A percentile compares a stretch with the other conserved stretches of the same genome.
Evolutionary conservation across 2,797 vertebrate genomes (phyloP).

Genomic region (Enteromius viviparus): DNA sequence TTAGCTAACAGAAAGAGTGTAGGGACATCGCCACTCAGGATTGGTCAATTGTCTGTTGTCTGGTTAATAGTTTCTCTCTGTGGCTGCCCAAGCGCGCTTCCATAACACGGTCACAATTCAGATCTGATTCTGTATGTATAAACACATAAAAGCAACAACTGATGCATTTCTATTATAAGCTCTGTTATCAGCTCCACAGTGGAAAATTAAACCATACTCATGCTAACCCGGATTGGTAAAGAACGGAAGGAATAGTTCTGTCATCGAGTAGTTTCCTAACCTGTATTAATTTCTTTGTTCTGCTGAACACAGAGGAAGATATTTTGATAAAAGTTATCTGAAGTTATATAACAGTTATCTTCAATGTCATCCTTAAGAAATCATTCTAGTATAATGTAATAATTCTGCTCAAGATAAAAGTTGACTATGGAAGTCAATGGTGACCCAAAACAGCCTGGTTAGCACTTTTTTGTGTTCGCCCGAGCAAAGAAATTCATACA

Average conservation of each 20-base stretch:
- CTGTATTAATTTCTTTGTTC: too few relatives aligned
- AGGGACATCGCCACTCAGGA: background rate
- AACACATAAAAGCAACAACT: background rate
- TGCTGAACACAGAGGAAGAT: too few relatives aligned
- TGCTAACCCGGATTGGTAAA: background rate
- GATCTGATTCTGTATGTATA: background rate
- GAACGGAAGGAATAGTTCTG: background rate
- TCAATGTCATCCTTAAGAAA: too few relatives aligned
- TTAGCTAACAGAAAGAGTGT: background rate
- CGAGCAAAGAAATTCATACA: too few relatives aligned
- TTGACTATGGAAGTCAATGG: too few relatives aligned
- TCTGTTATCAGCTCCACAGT: background rate
- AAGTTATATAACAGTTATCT: too few relatives aligned
- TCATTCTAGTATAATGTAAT: too few relatives aligned
- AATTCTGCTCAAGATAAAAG: too few relatives aligned
- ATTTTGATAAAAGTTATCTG: too few relatives aligned
- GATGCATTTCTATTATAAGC: background rate
- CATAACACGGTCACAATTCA: background rate
- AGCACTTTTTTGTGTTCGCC: too few relatives aligned
- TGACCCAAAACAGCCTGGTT: too few relatives aligned
- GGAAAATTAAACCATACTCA: background rate
- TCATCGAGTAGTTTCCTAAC: too few relatives aligned
- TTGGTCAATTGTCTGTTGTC: background rate
- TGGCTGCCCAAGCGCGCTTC: background rate
- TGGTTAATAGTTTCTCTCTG: background rate